Evolutionary conservation across 2,797 vertebrate species (phyloP).

Genomic region (Chelon auratus): DNA sequence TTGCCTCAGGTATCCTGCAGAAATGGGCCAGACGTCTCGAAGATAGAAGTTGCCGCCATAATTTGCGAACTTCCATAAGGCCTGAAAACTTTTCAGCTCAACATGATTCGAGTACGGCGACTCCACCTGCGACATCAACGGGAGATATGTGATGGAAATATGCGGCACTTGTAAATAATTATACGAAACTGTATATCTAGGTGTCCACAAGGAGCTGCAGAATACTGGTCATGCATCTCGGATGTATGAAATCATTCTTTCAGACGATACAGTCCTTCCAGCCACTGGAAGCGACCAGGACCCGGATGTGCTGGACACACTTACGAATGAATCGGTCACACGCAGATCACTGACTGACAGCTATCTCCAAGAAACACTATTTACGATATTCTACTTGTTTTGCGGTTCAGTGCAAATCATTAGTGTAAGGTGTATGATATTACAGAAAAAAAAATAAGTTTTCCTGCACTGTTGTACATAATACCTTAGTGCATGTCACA

Average conservation of each 20-base stretch:
- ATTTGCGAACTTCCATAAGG: no score
- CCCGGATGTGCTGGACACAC: no score
- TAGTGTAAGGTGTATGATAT: not conserved
- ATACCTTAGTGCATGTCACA: not conserved
- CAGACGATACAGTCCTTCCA: no score
- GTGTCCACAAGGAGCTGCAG: no score
- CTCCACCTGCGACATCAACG: not conserved
- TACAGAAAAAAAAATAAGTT: not conserved
- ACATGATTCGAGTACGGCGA: not conserved
- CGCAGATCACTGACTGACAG: conserved; percentile 1
- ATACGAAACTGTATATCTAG: not conserved
- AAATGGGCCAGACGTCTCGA: no score
- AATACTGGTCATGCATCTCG: no score
- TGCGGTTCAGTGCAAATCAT: not conserved
- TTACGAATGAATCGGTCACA: no score
- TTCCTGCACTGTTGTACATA: not conserved
- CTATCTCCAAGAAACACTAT: not conserved
- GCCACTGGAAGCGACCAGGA: no score
- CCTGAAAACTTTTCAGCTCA: no score
- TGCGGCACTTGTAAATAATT: not conserved
- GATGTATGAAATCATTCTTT: no score
- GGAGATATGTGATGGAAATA: not conserved
- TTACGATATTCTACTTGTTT: not conserved
- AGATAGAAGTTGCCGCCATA: no score
- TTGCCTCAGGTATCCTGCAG: no score